Evolutionary conservation across 2,888 invertebrate species (phyloP).

Genomic region (Tenthredo notha): DNA sequence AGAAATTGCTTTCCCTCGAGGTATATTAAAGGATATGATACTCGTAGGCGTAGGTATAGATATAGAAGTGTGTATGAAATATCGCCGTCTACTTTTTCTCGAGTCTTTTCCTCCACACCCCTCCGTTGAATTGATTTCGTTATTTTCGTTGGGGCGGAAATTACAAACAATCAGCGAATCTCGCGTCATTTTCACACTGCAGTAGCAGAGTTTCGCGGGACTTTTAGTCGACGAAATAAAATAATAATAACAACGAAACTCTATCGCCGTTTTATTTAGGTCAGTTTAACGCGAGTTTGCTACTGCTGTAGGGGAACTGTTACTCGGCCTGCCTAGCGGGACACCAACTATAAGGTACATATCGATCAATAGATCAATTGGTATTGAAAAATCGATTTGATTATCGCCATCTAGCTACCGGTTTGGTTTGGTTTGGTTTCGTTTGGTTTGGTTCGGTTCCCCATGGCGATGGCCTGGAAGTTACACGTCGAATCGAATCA

Average conservation of each 20-base stretch:
- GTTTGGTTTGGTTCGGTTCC: background rate
- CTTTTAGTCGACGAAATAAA: conserved; percentile 27
- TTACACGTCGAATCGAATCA: conserved; percentile 38
- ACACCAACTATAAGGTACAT: background rate
- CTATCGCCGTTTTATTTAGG: conserved; percentile 52
- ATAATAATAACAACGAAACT: conserved; percentile 49
- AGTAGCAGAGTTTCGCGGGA: background rate
- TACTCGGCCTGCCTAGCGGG: background rate
- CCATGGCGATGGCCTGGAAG: conserved; percentile 30
- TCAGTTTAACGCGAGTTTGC: conserved; percentile 43
- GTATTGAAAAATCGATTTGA: conserved; percentile 44
- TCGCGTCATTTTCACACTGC: background rate
- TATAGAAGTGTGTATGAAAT: background rate
- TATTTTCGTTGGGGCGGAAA: conserved; percentile 53
- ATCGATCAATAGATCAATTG: conserved; percentile 46
- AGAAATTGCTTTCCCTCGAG: background rate
- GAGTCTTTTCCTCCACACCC: too few relatives aligned
- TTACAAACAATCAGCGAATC: conserved; percentile 53
- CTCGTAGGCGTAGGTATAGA: background rate
- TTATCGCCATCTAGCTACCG: conserved; percentile 36
- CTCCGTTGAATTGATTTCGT: background rate
- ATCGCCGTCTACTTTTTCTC: background rate
- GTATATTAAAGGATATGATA: background rate
- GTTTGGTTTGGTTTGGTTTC: background rate
- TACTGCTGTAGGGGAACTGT: background rate